phyloP scores from a whole-genome alignment of 2,113 vertebrate species.

The Ochotona curzoniae region DNA sequence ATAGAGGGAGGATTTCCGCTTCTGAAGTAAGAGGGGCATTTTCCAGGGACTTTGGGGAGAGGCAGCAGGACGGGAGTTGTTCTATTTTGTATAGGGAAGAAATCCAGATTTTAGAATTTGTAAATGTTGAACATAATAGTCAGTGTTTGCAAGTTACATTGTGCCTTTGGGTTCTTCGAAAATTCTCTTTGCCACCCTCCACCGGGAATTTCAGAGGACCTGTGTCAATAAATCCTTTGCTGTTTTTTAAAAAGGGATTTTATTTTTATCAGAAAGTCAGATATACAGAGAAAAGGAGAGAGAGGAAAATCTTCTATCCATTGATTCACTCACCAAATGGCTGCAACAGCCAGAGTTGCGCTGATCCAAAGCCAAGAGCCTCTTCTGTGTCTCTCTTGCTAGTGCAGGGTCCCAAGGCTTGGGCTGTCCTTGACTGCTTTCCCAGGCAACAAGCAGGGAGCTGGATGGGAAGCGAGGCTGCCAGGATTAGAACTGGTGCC shows the following conservation, averaged over 20 bases:
- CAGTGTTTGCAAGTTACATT: slow-evolving; percentile 56
- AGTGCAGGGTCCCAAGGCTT: no score
- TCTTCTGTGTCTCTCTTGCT: no score
- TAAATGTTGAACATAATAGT: slow-evolving; percentile 5
- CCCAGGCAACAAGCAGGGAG: no score
- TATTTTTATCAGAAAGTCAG: no score
- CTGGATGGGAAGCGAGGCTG: no score
- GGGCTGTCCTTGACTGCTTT: no score
- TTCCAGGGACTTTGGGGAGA: slow-evolving; percentile 6
- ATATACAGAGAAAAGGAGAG: no score
- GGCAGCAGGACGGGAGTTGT: background rate
- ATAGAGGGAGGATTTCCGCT: background rate
- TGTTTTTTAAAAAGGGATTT: background rate
- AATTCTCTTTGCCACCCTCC: background rate
- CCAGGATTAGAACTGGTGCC: no score
- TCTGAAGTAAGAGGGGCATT: background rate
- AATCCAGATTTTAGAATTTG: background rate
- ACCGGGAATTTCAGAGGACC: background rate
- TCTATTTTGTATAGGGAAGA: background rate
- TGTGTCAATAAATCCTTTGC: background rate
- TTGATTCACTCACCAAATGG: no score
- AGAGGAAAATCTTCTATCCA: no score
- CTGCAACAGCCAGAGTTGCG: no score
- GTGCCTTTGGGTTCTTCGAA: background rate
- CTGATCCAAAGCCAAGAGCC: no score